A percentile compares a stretch with the other conserved stretches of the same genome.
Evolutionary conservation across 2,113 vertebrate genomes (phyloP).

Genomic region (Megalops atlanticus): DNA sequence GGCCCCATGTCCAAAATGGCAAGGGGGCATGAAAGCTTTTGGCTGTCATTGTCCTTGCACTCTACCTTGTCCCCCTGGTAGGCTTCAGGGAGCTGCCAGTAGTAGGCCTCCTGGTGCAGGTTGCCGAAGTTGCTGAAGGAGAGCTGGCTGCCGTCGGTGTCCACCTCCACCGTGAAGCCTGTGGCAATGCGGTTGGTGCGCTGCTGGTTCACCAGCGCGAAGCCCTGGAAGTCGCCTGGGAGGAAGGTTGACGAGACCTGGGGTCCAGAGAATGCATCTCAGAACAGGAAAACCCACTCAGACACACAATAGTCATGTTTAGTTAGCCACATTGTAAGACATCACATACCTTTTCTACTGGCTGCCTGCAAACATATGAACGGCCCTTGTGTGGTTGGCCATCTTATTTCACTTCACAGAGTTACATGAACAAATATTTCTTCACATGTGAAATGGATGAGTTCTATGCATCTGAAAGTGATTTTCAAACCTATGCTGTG

Average conservation of each 20-base stretch:
- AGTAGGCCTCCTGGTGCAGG: constrained; percentile 85
- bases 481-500: background rate
- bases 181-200: constrained; percentile 76
- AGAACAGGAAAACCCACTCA: too few species aligned
- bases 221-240: constrained; percentile 79
- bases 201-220: constrained; percentile 88
- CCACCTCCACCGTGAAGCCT: constrained; percentile 77
- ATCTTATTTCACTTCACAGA: too few species aligned
- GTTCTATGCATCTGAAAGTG: too few species aligned
- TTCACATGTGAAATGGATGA: too few species aligned
- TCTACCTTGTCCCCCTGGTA: constrained; percentile 95
- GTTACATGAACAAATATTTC: too few species aligned
- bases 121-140: constrained; percentile 80
- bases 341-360: too few species aligned
- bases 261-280: background rate
- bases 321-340: too few species aligned
- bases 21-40: too few species aligned
- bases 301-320: too few species aligned
- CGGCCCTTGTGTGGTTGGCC: too few species aligned
- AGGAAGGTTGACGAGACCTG: constrained; percentile 79
- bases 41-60: fast-evolving
- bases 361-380: too few species aligned
- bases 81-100: constrained; percentile 86
- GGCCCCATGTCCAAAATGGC: background rate
- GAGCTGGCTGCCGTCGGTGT: constrained; percentile 73